Evolutionary conservation across 2,113 vertebrate species (phyloP).

Genomic region (Cavia aperea): DNA sequence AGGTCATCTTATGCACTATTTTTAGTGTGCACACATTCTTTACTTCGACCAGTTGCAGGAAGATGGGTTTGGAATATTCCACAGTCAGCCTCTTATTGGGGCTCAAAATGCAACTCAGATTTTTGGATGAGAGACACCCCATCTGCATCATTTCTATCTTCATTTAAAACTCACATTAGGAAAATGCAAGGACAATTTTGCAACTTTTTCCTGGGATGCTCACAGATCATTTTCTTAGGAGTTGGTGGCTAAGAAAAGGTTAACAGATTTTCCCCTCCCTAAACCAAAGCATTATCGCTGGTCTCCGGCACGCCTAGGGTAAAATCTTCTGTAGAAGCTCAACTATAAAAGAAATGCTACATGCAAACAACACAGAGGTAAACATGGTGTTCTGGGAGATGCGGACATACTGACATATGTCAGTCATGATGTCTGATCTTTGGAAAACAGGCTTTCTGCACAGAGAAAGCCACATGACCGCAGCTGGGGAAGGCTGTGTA

Average conservation of each 20-base stretch:
- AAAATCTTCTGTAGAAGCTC: neutral
- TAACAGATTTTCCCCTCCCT: neutral
- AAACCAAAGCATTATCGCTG: neutral
- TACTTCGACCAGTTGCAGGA: neutral
- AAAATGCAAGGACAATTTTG: slow-evolving; percentile 11
- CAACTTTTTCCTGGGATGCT: neutral
- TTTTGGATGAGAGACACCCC: neutral
- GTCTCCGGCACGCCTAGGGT: neutral
- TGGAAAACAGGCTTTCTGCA: slow-evolving; percentile 21
- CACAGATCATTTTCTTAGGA: neutral
- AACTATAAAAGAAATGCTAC: slow-evolving; percentile 24
- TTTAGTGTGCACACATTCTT: neutral
- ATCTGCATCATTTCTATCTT: neutral
- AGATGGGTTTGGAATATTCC: neutral
- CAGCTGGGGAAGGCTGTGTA: neutral
- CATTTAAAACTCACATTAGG: slow-evolving; percentile 21
- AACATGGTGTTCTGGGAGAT: neutral
- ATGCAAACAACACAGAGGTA: neutral
- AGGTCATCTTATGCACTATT: neutral
- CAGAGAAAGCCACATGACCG: neutral
- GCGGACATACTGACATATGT: slow-evolving; percentile 8
- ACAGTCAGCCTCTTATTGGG: neutral
- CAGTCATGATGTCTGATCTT: neutral
- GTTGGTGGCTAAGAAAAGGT: neutral
- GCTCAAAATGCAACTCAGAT: neutral